Evolutionary conservation across 2,113 vertebrate genomes (phyloP).

Genomic region (Apteryx mantelli): DNA sequence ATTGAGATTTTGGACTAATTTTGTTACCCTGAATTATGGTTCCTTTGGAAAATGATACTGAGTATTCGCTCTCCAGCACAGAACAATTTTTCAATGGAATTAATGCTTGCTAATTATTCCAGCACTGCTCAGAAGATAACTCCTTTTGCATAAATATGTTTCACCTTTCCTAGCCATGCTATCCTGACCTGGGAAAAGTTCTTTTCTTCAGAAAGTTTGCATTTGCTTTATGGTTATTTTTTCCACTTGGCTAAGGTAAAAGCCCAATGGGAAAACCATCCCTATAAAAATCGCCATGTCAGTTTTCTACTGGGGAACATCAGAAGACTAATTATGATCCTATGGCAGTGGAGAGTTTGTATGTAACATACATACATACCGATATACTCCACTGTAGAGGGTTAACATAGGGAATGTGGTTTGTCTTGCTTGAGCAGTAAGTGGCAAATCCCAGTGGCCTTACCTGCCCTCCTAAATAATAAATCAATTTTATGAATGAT

Average conservation of each 20-base stretch:
- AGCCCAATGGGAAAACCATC: background rate
- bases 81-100: background rate
- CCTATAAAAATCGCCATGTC: background rate
- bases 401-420: background rate
- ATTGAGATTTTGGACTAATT: background rate
- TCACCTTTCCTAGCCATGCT: background rate
- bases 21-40: background rate
- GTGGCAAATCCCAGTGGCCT: conserved; percentile 9
- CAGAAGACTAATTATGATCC: background rate
- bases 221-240: background rate
- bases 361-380: background rate
- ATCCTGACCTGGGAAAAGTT: background rate
- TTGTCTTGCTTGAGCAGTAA: background rate
- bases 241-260: background rate
- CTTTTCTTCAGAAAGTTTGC: background rate
- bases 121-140: background rate
- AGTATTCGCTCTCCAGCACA: background rate
- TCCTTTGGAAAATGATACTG: background rate
- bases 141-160: background rate
- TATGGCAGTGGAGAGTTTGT: background rate
- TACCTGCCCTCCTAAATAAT: conserved; percentile 12
- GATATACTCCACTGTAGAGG: background rate
- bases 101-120: background rate
- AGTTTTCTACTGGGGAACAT: background rate
- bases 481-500: conserved; percentile 31